A percentile compares a stretch with the other conserved stretches of the same genome.
Evolutionary conservation across 2,888 invertebrate genomes (phyloP).

Genomic region (Polydesmus complanatus): DNA sequence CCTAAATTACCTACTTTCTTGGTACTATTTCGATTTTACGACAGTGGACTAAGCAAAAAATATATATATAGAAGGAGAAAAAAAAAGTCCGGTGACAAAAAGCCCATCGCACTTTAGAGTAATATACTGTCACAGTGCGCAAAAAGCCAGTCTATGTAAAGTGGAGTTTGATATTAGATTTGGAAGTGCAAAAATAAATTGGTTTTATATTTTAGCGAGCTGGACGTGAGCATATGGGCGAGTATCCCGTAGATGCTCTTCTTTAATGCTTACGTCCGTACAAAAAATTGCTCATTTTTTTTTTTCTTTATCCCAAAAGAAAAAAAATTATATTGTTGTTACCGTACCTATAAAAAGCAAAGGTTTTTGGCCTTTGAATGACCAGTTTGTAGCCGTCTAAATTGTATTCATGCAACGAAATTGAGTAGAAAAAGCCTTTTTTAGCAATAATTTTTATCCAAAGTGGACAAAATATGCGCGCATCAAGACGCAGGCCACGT

Average conservation of each 20-base stretch:
- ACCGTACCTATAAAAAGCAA: conserved; percentile 10
- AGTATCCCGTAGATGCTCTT: neutral
- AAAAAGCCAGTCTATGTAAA: no score
- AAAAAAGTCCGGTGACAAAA: no score
- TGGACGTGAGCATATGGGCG: neutral
- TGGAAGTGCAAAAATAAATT: no score
- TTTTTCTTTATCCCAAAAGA: neutral
- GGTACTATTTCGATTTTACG: neutral
- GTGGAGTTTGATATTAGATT: no score
- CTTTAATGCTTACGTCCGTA: neutral
- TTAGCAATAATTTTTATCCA: neutral
- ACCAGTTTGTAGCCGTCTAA: neutral
- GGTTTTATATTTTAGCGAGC: neutral
- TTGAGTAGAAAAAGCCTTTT: neutral
- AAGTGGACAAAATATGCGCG: neutral
- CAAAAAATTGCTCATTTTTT: neutral
- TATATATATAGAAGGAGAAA: no score
- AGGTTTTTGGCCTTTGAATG: neutral
- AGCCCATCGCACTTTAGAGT: no score
- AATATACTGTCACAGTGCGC: neutral
- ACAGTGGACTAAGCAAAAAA: neutral
- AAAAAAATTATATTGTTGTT: no score
- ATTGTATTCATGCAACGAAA: neutral
- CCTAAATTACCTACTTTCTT: neutral
- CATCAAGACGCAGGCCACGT: no score